These are phyloP conservation scores for Diabrotica balteata DNA, from an alignment of 2,888 invertebrate species.

Conservation along the genomic window DNA sequence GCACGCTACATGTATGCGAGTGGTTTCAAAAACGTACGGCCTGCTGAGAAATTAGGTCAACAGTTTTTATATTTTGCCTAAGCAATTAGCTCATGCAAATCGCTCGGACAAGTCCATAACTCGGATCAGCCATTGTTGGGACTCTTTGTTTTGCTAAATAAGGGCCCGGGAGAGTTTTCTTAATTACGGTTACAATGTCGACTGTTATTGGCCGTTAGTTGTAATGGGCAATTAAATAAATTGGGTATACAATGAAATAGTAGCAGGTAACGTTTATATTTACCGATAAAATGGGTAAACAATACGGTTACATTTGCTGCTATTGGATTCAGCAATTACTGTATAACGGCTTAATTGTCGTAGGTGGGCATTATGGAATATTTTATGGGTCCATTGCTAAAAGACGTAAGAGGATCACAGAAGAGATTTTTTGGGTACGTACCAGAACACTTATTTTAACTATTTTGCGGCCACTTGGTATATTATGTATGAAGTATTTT, in stretches of 20 bases:
- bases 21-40: slow-evolving; percentile 3
- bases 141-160: slow-evolving; percentile 2
- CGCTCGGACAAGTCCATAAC: slow-evolving; percentile 35
- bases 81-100: slow-evolving; percentile 39
- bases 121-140: slow-evolving; percentile 27
- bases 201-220: slow-evolving; percentile 24
- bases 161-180: not conserved
- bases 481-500: no score
- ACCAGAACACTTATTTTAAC: no score
- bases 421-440: no score
- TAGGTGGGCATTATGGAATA: no score
- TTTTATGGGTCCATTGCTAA: no score
- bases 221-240: slow-evolving; percentile 21
- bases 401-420: no score
- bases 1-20: slow-evolving; percentile 8
- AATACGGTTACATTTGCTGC: no score
- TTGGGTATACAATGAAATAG: slow-evolving; percentile 17
- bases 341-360: no score
- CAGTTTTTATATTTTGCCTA: slow-evolving; percentile 28
- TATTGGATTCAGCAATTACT: no score
- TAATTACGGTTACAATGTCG: slow-evolving; percentile 24
- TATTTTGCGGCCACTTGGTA: no score
- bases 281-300: not conserved
- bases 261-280: not conserved
- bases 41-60: slow-evolving; percentile 34